These are phyloP conservation scores for Brenthis daphne DNA, from an alignment of 2,888 invertebrate species.

Conservation along the genomic window DNA sequence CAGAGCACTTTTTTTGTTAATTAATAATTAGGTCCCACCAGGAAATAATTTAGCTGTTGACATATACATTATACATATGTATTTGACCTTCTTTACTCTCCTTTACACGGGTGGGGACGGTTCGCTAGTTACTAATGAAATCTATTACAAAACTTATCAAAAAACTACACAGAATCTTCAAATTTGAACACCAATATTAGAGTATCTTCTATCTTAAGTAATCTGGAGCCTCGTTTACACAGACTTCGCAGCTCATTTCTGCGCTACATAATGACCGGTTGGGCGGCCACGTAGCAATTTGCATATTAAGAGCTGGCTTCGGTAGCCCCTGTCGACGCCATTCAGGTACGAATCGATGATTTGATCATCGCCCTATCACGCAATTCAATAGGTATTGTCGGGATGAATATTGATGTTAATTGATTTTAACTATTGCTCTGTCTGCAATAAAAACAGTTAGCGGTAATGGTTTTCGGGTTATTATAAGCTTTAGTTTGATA, in stretches of 20 bases:
- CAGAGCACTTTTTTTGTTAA: too few species aligned
- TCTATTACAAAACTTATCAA: background rate
- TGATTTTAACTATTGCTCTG: conserved; percentile 28
- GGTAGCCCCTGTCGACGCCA: conserved; percentile 1
- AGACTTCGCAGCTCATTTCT: conserved; percentile 50
- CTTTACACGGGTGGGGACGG: too few species aligned
- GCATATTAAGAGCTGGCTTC: conserved; percentile 50
- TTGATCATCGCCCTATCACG: conserved; percentile 47
- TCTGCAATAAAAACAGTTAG: conserved; percentile 28
- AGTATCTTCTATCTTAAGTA: conserved; percentile 22
- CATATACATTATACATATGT: too few species aligned
- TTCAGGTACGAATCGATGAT: conserved; percentile 29
- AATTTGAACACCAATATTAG: conserved; percentile 7
- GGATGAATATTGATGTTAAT: conserved; percentile 41
- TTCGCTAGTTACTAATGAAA: background rate
- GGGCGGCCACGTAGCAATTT: conserved; percentile 59
- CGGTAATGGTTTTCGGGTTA: conserved; percentile 3
- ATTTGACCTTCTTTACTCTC: too few species aligned
- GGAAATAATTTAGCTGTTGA: too few species aligned
- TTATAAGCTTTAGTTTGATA: background rate
- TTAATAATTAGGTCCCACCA: too few species aligned
- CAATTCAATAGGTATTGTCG: conserved; percentile 38
- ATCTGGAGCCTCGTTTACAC: conserved; percentile 46
- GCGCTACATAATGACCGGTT: conserved; percentile 55
- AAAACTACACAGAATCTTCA: background rate